A percentile compares a stretch with the other conserved stretches of the same genome.
Conservation (phyloP, 2,113 vertebrate genomes). For the Anser brachyrhynchus region DNA sequence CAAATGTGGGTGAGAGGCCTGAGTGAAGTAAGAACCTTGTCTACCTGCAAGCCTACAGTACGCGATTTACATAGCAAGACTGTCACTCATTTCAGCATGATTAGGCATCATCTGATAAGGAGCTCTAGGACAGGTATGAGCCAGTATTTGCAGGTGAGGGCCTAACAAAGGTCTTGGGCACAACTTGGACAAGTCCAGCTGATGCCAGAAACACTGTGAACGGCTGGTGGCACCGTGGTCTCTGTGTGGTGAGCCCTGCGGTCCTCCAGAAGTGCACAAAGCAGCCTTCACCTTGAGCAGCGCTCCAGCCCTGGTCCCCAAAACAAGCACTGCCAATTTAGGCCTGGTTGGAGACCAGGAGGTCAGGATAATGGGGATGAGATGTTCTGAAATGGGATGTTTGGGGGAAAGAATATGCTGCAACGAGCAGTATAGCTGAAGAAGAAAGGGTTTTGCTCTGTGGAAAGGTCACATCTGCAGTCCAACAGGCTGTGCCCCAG, state of each 20-base stretch:
- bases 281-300: not conserved
- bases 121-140: conserved; percentile 31
- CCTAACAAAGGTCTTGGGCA: not conserved
- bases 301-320: not conserved
- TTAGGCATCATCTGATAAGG: conserved; percentile 37
- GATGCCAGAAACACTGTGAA: not conserved
- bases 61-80: not conserved
- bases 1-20: fast-evolving
- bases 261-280: not conserved
- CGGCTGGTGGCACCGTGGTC: not conserved
- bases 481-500: not conserved
- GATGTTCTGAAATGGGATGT: not conserved
- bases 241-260: not conserved
- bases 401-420: not conserved
- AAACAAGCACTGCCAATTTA: not conserved
- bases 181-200: not conserved
- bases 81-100: conserved; percentile 38
- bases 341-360: not conserved
- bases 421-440: not conserved
- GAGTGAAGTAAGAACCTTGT: not conserved
- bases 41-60: not conserved
- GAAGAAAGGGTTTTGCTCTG: not conserved
- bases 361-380: not conserved
- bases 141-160: conserved; percentile 40
- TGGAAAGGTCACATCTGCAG: conserved; percentile 3